Evolutionary conservation across 2,888 invertebrate genomes (phyloP).

Genomic region (Nephrotoma appendiculata): DNA sequence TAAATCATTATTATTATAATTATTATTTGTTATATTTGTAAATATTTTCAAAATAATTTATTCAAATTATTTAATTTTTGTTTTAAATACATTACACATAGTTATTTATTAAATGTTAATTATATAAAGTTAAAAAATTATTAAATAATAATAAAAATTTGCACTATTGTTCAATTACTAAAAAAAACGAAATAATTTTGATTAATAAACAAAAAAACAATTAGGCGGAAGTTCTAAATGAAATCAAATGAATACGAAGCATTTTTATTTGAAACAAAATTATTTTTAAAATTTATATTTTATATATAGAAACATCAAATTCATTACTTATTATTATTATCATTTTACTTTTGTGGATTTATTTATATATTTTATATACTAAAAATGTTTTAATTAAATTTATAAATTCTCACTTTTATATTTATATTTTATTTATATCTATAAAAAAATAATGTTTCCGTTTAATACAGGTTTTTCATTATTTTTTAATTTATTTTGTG

Average conservation of each 20-base stretch:
- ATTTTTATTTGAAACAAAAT: not conserved
- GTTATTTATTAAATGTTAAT: not conserved
- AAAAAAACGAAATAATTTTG: not conserved
- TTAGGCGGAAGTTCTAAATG: not conserved
- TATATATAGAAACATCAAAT: not conserved
- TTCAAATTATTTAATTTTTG: not conserved
- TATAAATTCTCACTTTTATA: not conserved
- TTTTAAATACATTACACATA: not conserved
- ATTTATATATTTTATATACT: not conserved
- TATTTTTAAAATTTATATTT: not conserved
- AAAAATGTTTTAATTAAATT: not conserved
- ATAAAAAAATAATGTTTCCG: constrained; percentile 3
- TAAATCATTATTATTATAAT: not conserved
- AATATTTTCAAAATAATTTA: not conserved
- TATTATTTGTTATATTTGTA: not conserved
- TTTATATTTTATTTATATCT: not conserved
- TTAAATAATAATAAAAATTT: not conserved
- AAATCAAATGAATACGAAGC: not conserved
- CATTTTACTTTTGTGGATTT: not conserved
- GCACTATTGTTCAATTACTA: not conserved
- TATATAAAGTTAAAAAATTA: not conserved
- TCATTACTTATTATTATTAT: not conserved
- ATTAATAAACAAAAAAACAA: not conserved
- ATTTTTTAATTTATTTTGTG: not conserved
- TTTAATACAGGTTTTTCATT: constrained; percentile 1